phyloP scores from a whole-genome alignment of 2,113 vertebrate species.

The Pongo pygmaeus region DNA sequence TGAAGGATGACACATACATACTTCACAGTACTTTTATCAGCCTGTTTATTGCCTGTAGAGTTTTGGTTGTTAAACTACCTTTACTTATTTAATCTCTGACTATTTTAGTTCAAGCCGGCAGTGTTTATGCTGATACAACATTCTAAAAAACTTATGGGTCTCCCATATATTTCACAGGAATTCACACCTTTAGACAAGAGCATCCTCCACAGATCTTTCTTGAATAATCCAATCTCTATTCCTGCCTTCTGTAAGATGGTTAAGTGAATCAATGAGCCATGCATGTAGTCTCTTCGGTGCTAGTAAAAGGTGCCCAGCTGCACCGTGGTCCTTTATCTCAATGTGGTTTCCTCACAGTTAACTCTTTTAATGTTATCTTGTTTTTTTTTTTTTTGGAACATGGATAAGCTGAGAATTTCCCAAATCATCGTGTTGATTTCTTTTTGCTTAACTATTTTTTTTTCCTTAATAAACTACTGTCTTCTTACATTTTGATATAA shows the following conservation, averaged over 20 bases:
- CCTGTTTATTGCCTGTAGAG: neutral
- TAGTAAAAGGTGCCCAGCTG: neutral
- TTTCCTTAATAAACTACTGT: neutral
- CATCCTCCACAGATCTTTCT: neutral
- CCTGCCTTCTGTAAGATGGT: neutral
- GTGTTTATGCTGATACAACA: neutral
- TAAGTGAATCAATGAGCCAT: neutral
- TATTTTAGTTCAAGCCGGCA: neutral
- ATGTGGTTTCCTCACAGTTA: neutral
- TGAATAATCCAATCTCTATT: neutral
- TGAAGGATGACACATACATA: neutral
- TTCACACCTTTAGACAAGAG: neutral
- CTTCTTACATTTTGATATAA: neutral
- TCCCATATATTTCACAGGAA: neutral
- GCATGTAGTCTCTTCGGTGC: neutral
- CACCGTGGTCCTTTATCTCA: accelerated
- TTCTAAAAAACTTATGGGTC: neutral
- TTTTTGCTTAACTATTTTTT: neutral
- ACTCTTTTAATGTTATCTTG: neutral
- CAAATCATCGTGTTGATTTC: neutral
- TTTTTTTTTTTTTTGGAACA: neutral
- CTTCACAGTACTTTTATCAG: neutral
- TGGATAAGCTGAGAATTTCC: neutral
- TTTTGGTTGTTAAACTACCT: neutral
- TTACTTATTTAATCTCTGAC: neutral